Evolutionary conservation across 2,888 invertebrate species (phyloP), one percentile per base, ranked within the genome.

Genomic region (Amblyjoppa fuscipennis): DNA sequence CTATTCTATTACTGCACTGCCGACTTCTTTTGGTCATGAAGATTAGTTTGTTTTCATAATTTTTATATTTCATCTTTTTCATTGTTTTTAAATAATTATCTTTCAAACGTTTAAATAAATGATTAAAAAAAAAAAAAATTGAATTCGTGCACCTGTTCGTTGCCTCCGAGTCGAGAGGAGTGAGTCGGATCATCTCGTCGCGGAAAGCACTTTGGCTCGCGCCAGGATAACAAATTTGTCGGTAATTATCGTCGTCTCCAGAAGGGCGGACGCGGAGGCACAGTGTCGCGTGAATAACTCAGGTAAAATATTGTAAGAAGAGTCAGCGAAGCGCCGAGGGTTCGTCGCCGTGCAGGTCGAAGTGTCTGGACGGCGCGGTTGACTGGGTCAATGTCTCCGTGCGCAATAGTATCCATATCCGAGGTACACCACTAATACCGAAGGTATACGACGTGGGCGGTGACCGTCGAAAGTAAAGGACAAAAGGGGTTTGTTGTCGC

Each of bases 401-500:
- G 51, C 66, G 49, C 56, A 51, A 28, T 77, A 34, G 25, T 82
- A 79, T 79, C 31, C 76, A 61, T 76, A 79, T 83, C 75, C 84
- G 78, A 87, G 85, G 84, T 85, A 80, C 75, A 84, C 56, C 31
- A 38, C 80, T 45, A 77, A 78, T 66, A 69, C 53, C 70, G 6
- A 56, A 76, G 71, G 80, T 68, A 64, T 28, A 73, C 80, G 49
- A 68, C 61, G 81, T 20, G 78, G 81, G 82, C 71, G 79, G 79
- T 51, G 16, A 75, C 69, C 16, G 51, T 74, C 51, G 11, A n/a
- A 13, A 56, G 41, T 31, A 3, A 11, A 38, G 38, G 71, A 83
- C 84, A 83, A 85, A 82, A 84, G 87, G 85, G 85, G 85, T 82
- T 80, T 79, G 16, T 66, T 68, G 66, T 79, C 41, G 20, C 41